Evolutionary conservation across 2,888 invertebrate species (phyloP).

Genomic region (Gryllus longicercus): DNA sequence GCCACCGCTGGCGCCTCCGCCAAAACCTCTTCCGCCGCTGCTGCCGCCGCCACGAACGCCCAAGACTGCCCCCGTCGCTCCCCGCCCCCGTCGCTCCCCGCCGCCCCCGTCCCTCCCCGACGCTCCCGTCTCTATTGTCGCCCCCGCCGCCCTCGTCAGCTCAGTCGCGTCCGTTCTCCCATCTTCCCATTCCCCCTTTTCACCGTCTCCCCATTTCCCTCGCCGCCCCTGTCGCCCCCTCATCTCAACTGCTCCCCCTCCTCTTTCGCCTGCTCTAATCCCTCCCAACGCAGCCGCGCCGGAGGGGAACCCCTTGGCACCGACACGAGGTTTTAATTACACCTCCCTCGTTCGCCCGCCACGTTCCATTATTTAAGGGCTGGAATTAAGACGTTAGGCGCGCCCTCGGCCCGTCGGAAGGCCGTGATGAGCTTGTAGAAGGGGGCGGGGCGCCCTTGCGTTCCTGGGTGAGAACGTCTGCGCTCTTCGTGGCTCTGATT

Average conservation of each 20-base stretch:
- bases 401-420: neutral
- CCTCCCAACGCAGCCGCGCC: neutral
- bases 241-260: neutral
- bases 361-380: neutral
- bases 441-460: neutral
- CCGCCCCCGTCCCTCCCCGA: too few relatives aligned
- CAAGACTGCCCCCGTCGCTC: too few relatives aligned
- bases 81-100: too few relatives aligned
- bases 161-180: too few relatives aligned
- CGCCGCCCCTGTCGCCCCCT: too few relatives aligned
- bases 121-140: too few relatives aligned
- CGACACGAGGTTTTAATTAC: neutral
- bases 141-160: too few relatives aligned
- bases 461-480: neutral
- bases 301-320: neutral
- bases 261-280: neutral
- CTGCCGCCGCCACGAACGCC: too few relatives aligned
- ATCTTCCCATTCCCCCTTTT: too few relatives aligned
- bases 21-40: too few relatives aligned
- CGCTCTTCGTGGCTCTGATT: neutral
- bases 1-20: too few relatives aligned
- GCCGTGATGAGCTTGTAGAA: neutral
- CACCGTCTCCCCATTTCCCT: too few relatives aligned
- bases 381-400: slow-evolving; percentile 1
- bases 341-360: neutral